A percentile compares a stretch with the other conserved stretches of the same genome.
Evolutionary conservation across 2,113 vertebrate genomes (phyloP).

Genomic region (Chionodraco myersi): DNA sequence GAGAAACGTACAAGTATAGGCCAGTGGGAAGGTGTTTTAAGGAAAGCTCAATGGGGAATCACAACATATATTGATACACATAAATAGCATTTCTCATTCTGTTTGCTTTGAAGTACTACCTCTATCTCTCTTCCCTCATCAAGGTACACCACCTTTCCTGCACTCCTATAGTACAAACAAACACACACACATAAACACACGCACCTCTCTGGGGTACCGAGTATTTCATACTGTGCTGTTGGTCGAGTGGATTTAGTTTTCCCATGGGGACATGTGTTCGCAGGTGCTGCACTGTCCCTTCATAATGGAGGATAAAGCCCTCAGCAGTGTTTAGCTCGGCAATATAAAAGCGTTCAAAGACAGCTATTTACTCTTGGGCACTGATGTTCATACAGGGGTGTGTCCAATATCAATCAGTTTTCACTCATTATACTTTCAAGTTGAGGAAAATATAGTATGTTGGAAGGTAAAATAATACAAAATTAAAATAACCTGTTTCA

Average conservation of each 20-base stretch:
- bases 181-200: not conserved
- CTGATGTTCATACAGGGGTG: slow-evolving; percentile 10
- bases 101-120: slow-evolving; percentile 59
- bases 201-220: slow-evolving; percentile 46
- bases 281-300: slow-evolving; percentile 71
- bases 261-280: slow-evolving; percentile 67
- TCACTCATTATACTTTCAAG: not conserved
- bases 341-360: slow-evolving; percentile 34
- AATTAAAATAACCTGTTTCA: not conserved
- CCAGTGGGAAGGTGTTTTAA: slow-evolving; percentile 48
- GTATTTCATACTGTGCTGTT: slow-evolving; percentile 52
- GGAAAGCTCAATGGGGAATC: slow-evolving; percentile 47
- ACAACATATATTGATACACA: slow-evolving; percentile 55
- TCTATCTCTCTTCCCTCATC: slow-evolving; percentile 48
- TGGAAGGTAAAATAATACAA: not conserved
- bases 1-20: slow-evolving; percentile 25
- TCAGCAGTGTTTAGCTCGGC: slow-evolving; percentile 41
- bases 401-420: slow-evolving; percentile 6
- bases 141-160: slow-evolving; percentile 39
- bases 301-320: slow-evolving; percentile 69
- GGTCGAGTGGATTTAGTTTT: slow-evolving; percentile 61
- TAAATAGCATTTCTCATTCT: slow-evolving; percentile 50
- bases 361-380: slow-evolving; percentile 42
- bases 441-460: not conserved
- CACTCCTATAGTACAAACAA: slow-evolving; percentile 23